Conservation (phyloP, 2,113 vertebrate species). For the Laterallus jamaicensis region DNA sequence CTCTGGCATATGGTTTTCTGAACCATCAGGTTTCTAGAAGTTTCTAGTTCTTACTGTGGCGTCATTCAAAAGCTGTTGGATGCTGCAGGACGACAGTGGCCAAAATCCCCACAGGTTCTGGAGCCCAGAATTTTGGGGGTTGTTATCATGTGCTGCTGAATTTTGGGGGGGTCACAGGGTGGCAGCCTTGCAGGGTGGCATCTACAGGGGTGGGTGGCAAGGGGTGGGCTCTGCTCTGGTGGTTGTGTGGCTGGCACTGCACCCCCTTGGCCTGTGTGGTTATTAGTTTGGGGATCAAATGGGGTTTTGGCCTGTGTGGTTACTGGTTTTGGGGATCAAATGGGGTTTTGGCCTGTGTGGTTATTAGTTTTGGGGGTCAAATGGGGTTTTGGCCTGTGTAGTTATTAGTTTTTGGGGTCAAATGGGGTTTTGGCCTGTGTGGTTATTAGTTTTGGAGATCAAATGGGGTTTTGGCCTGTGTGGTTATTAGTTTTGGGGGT, state of each 20-base stretch:
- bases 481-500: no score
- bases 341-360: no score
- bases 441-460: no score
- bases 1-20: rapidly evolving
- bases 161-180: neutral
- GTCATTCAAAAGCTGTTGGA: neutral
- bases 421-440: no score
- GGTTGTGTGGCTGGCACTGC: neutral
- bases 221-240: rapidly evolving
- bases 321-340: no score
- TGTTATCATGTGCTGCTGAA: neutral
- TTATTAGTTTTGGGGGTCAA: no score
- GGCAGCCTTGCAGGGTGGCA: neutral
- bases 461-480: no score
- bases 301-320: neutral
- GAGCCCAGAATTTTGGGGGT: neutral
- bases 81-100: rapidly evolving
- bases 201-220: neutral
- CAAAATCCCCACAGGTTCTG: neutral
- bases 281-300: neutral
- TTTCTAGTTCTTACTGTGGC: rapidly evolving
- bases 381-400: no score
- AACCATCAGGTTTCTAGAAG: rapidly evolving
- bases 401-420: no score
- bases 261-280: neutral